Evolutionary conservation across 2,113 vertebrate genomes (phyloP).

Genomic region (Lycaon pictus): DNA sequence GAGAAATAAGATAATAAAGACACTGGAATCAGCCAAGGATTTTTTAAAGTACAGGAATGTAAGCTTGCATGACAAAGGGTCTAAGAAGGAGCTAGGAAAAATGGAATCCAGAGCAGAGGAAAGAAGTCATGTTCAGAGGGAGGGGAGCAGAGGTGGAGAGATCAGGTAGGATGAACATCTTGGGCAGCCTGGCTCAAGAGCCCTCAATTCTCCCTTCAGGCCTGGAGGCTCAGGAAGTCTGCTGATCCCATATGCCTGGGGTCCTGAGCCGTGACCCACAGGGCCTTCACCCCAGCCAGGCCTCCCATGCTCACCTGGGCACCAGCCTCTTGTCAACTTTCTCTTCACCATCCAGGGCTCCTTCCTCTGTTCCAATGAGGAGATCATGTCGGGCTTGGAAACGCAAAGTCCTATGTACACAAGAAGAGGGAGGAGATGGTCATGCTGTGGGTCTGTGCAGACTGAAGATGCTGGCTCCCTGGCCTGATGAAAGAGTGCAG

Average conservation of each 20-base stretch:
- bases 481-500: background rate
- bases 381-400: constrained; percentile 69
- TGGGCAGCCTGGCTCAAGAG: background rate
- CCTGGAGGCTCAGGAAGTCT: background rate
- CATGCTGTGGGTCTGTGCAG: background rate
- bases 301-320: constrained; percentile 47
- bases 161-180: fast-evolving
- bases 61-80: background rate
- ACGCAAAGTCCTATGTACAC: constrained; percentile 55
- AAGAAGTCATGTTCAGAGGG: too few relatives aligned
- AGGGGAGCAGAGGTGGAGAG: fast-evolving
- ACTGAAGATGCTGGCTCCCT: background rate
- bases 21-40: too few relatives aligned
- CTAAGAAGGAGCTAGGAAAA: background rate
- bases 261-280: fast-evolving
- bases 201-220: fast-evolving
- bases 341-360: constrained; percentile 12
- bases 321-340: background rate
- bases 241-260: fast-evolving
- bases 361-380: constrained; percentile 58
- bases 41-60: fast-evolving
- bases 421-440: background rate
- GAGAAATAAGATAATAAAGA: too few relatives aligned
- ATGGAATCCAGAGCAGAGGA: fast-evolving
- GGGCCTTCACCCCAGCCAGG: fast-evolving